Percentiles rank a stretch among this genome's conserved stretches.
These are phyloP conservation scores for Rotaria socialis DNA, from an alignment of 2,888 invertebrate species.

Conservation along the genomic window DNA sequence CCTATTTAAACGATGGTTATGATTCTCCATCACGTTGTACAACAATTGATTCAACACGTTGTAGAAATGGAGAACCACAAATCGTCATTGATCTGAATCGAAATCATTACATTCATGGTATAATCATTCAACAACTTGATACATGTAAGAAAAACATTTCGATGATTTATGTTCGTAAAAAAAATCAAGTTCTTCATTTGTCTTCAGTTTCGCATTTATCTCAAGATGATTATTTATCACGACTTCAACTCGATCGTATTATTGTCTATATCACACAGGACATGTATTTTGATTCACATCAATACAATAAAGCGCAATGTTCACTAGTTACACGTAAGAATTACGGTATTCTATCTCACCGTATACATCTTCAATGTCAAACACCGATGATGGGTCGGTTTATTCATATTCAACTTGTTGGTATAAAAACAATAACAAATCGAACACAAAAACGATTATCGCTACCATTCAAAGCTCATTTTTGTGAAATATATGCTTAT, in stretches of 20 bases:
- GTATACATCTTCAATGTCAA: slow-evolving; percentile 61
- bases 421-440: slow-evolving; percentile 48
- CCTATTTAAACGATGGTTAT: neutral
- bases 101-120: neutral
- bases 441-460: neutral
- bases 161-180: neutral
- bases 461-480: neutral
- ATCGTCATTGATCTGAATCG: neutral
- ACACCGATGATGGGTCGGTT: slow-evolving; percentile 60
- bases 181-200: neutral
- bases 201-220: slow-evolving; percentile 5
- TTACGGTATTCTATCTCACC: slow-evolving; percentile 61
- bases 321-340: slow-evolving; percentile 61
- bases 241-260: slow-evolving; percentile 14
- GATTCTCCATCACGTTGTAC: neutral
- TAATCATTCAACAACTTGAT: neutral
- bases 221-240: neutral
- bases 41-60: neutral
- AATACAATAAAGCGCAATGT: slow-evolving; percentile 51
- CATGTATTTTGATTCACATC: neutral
- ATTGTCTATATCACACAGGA: neutral
- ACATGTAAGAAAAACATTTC: neutral
- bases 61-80: neutral
- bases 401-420: slow-evolving; percentile 62
- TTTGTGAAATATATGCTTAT: slow-evolving; percentile 23